Evolutionary conservation across 2,113 vertebrate species (phyloP).

Genomic region (Dipodomys stephensi): DNA sequence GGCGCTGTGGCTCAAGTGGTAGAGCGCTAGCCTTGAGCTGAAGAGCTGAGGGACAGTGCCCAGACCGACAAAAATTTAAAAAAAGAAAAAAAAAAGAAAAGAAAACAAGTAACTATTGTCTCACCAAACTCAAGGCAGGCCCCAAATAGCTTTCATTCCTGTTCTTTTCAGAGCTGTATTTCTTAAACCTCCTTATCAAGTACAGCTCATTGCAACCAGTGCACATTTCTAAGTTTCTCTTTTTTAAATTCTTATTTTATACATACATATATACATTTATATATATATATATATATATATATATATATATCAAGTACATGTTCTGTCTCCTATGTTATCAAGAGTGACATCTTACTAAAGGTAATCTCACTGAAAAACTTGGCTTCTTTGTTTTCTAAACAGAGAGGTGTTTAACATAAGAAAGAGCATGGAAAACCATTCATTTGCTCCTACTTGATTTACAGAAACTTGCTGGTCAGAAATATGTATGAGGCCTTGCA

Average conservation of each 20-base stretch:
- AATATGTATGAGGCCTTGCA: background rate
- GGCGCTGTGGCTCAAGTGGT: no score
- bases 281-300: no score
- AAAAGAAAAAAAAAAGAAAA: no score
- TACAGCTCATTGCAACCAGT: background rate
- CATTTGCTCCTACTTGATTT: background rate
- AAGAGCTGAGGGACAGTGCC: no score
- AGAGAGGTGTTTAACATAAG: background rate
- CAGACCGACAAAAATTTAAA: no score
- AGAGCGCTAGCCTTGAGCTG: no score
- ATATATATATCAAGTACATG: background rate
- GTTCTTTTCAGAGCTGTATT: background rate
- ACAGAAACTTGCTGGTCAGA: background rate
- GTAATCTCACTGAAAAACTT: background rate
- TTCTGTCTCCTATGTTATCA: background rate
- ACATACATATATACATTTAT: no score
- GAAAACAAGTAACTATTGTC: background rate
- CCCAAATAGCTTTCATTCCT: constrained; percentile 35
- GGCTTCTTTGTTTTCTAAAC: background rate
- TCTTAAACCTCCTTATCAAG: background rate
- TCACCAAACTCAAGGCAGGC: background rate
- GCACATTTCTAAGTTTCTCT: background rate
- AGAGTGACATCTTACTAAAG: background rate
- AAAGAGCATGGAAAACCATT: background rate
- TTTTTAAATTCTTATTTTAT: background rate